Percentiles rank a stretch among this genome's conserved stretches.
Evolutionary conservation across 2,888 invertebrate genomes (phyloP).

Genomic region (Standfussiana lucernea): DNA sequence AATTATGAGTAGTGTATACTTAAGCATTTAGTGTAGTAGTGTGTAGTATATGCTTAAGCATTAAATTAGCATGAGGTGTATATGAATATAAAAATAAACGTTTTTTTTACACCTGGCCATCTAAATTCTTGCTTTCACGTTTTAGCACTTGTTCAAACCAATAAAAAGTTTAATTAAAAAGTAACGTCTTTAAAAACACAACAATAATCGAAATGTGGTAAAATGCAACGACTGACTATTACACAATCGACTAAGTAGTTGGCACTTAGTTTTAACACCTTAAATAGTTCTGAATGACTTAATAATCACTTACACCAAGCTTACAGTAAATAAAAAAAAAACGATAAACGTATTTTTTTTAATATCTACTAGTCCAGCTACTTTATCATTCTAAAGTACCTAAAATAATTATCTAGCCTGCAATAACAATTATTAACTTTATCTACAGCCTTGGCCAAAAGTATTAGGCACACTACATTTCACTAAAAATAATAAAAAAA

Average conservation of each 20-base stretch:
- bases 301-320: constrained; percentile 9
- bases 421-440: constrained; percentile 59
- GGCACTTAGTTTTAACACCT: constrained; percentile 45
- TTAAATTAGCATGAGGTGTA: background rate
- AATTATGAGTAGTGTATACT: constrained; percentile 7
- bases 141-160: background rate
- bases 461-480: too few relatives aligned
- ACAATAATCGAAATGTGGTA: constrained; percentile 10
- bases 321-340: constrained; percentile 20
- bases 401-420: constrained; percentile 42
- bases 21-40: too few relatives aligned
- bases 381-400: constrained; percentile 35
- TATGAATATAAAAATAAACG: background rate
- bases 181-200: background rate
- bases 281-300: constrained; percentile 41
- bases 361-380: constrained; percentile 9
- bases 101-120: background rate
- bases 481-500: too few relatives aligned
- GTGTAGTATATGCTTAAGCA: constrained; percentile 13
- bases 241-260: constrained; percentile 23
- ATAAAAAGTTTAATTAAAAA: background rate
- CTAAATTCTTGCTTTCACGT: background rate
- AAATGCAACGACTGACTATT: constrained; percentile 7
- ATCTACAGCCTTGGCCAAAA: too few relatives aligned
- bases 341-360: constrained; percentile 14